Evolutionary conservation across 2,888 invertebrate genomes (phyloP).

Genomic region (Bembecia ichneumoniformis): DNA sequence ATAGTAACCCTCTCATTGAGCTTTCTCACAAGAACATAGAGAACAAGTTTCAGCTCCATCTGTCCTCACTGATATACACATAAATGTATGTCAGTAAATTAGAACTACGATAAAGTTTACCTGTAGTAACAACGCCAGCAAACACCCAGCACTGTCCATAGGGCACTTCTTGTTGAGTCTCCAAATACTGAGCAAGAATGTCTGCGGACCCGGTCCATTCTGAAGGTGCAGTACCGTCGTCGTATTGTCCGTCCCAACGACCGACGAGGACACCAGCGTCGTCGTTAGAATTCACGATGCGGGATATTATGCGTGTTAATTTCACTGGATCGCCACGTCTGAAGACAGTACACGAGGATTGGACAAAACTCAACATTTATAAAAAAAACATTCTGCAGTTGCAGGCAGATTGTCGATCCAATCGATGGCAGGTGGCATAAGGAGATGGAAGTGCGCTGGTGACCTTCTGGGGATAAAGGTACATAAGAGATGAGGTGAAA

Average conservation of each 20-base stretch:
- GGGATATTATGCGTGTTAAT: constrained; percentile 79
- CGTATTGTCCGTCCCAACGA: constrained; percentile 81
- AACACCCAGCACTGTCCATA: constrained; percentile 94
- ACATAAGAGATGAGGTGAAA: too few species aligned
- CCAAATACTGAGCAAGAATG: constrained; percentile 80
- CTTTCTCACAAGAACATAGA: too few species aligned
- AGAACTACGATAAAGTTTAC: constrained; percentile 42
- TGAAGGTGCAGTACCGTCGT: constrained; percentile 81
- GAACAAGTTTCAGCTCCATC: too few species aligned
- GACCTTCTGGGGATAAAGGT: too few species aligned
- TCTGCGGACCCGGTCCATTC: constrained; percentile 87
- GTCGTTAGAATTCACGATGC: constrained; percentile 81
- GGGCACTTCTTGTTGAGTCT: constrained; percentile 75
- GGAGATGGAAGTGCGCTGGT: neutral
- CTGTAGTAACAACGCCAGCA: constrained; percentile 84
- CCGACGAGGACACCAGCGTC: constrained; percentile 81
- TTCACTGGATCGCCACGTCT: constrained; percentile 80
- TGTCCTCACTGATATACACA: too few species aligned
- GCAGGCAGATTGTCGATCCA: too few species aligned
- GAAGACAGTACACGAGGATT: neutral
- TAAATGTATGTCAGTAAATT: too few species aligned
- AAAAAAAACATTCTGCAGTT: too few species aligned
- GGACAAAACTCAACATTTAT: too few species aligned
- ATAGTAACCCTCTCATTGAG: too few species aligned
- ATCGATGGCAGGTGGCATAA: neutral